A percentile compares a stretch with the other conserved stretches of the same genome.
These are phyloP conservation scores for Loripinus fragilis DNA, from an alignment of 2,888 invertebrate species.

Conservation along the genomic window DNA sequence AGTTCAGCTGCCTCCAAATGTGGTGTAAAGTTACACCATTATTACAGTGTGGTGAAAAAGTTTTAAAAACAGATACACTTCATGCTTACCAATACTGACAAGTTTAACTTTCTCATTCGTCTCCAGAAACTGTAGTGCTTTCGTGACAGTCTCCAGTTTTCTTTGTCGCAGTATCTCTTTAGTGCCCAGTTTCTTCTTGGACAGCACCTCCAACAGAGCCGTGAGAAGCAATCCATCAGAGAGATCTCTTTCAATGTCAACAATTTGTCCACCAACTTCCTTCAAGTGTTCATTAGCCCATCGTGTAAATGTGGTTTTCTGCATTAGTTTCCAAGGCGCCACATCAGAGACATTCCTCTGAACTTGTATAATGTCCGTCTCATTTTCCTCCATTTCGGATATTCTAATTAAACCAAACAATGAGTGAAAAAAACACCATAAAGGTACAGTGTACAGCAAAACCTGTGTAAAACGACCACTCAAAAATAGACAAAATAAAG, in stretches of 20 bases:
- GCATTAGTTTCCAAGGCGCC: constrained; percentile 9
- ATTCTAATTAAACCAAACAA: too few species aligned
- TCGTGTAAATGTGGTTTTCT: neutral
- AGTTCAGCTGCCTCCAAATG: too few species aligned
- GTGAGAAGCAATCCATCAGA: neutral
- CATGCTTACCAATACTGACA: constrained; percentile 7
- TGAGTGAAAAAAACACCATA: too few species aligned
- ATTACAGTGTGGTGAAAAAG: too few species aligned
- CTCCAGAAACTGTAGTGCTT: neutral
- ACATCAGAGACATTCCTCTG: neutral
- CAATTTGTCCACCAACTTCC: neutral
- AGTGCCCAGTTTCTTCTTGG: constrained; percentile 7
- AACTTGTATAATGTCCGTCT: neutral
- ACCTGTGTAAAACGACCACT: too few species aligned
- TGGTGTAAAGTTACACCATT: too few species aligned
- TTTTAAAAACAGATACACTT: neutral
- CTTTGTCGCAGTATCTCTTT: neutral
- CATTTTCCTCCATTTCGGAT: neutral
- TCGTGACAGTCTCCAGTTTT: constrained; percentile 1
- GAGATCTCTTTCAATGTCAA: neutral
- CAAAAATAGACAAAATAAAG: too few species aligned
- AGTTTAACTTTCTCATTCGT: neutral
- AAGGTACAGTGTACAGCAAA: too few species aligned
- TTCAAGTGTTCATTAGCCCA: neutral
- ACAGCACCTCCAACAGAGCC: neutral